These are phyloP conservation scores for Drosophila punjabiensis DNA, from an alignment of 1,140 invertebrate species.

Conservation along the genomic window DNA sequence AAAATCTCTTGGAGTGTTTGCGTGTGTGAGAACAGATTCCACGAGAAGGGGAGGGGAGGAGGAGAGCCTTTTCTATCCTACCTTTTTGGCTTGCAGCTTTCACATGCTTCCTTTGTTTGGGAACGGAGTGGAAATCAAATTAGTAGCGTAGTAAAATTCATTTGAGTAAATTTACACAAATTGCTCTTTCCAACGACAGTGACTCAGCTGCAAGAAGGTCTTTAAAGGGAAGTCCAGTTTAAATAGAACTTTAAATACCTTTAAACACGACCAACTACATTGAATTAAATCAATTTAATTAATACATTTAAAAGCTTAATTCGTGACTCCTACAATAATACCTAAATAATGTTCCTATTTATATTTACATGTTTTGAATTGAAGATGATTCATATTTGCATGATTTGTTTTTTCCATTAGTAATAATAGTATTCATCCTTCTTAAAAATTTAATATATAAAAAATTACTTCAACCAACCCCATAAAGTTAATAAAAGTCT, in stretches of 20 bases:
- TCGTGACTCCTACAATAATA: neutral
- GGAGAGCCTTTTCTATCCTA: conserved; percentile 15
- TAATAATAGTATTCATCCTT: neutral
- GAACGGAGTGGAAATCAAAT: conserved; percentile 64
- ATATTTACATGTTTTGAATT: neutral
- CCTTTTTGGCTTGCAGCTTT: conserved; percentile 30
- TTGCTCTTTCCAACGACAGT: conserved; percentile 47
- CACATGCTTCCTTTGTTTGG: conserved; percentile 44
- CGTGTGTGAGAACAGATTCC: conserved; percentile 10
- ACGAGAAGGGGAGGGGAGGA: neutral
- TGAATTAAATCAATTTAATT: too few relatives aligned
- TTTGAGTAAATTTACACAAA: conserved; percentile 61
- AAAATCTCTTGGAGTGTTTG: conserved; percentile 45
- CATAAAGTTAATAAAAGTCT: conserved; percentile 9
- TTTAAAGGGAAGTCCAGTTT: conserved; percentile 1
- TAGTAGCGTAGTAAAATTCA: conserved; percentile 67
- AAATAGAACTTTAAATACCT: conserved; percentile 4
- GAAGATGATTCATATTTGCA: neutral
- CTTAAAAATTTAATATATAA: neutral
- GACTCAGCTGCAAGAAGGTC: conserved; percentile 4
- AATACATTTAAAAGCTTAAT: neutral
- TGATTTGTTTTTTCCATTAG: neutral
- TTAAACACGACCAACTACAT: neutral
- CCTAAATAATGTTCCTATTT: neutral
- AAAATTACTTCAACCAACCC: neutral